phyloP scores from a whole-genome alignment of 2,113 vertebrate genomes.

The Halcyon senegalensis region DNA sequence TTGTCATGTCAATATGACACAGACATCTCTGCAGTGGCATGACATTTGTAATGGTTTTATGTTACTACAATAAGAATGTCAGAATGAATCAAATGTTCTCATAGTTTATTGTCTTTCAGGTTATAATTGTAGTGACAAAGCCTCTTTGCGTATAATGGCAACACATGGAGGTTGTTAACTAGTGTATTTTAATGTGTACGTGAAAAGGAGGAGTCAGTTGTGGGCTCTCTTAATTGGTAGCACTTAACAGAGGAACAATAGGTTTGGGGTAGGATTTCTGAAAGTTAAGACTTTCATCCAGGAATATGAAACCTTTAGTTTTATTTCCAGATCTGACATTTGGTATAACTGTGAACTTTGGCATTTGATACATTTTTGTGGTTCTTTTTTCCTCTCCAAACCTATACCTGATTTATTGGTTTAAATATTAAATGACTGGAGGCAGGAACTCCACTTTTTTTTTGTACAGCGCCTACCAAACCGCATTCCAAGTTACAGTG shows the following conservation, averaged over 20 bases:
- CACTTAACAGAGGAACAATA: not conserved
- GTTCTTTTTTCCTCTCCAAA: not conserved
- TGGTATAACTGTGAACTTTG: not conserved
- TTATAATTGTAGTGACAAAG: not conserved
- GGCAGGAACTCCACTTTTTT: not conserved
- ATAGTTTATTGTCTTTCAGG: slow-evolving; percentile 9
- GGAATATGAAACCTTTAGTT: not conserved
- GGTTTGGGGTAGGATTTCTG: not conserved
- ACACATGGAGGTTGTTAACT: not conserved
- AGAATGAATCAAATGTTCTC: not conserved
- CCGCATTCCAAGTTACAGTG: not conserved
- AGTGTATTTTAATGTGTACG: not conserved
- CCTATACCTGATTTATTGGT: not conserved
- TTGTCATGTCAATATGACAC: not conserved
- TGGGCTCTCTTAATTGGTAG: not conserved
- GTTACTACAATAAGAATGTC: not conserved
- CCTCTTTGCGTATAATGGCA: not conserved
- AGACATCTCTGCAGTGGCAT: not conserved
- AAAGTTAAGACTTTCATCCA: not conserved
- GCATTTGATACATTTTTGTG: not conserved
- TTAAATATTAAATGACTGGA: not conserved
- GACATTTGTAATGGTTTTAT: slow-evolving; percentile 2
- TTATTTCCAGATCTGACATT: not conserved
- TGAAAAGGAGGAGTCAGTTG: not conserved
- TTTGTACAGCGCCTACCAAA: not conserved